Evolutionary conservation across 1,140 invertebrate genomes (phyloP), one percentile per base, ranked within the genome.

Genomic region (Schlechtendalia chinensis): DNA sequence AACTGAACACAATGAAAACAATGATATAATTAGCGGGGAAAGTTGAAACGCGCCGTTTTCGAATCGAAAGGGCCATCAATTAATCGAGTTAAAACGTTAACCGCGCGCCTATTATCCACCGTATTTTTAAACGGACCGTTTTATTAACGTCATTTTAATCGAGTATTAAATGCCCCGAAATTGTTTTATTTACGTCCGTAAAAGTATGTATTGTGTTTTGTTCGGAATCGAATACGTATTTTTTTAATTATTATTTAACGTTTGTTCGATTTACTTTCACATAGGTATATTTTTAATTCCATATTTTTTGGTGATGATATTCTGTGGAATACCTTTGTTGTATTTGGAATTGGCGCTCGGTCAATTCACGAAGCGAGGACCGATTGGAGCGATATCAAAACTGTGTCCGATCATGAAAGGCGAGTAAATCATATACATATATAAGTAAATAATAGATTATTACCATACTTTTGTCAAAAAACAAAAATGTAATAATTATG

Each of bases 321-420:
- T 93, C 83, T 94, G 92, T 85, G 93, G 92, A 61, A 90, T 94
- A 77, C 93, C 93, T 1, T 88, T 94, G 86, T 87, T 94, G n/a
- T 93, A 93, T 84, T 93, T 94, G 93, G 93, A 94, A 85, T 85
- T 94, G 71, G 91, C 92, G 27, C 88, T 94, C 80, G 93, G 93
- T 53, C 93, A 94, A 84, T 94, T 92, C 84, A 94, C 93, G 5
- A 90, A 92, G 63, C 88, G 93, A 82, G 93, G 93, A 80, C 93
- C 93, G 8, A 94, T 94, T 81, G 92, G 92, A 71, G 92, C 93
- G 58, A 85, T 95, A 82, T 92, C 92, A 77, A 92, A 94, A 86
- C 89, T 95, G 77, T 94, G 93, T 85, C 93, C 93, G 24, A 86
- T 95, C 71, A 93, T 94, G 82, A 94, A 94, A 92, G 93, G 93